Base-by-base conservation (phyloP, 2,113 vertebrate genomes). In the Saimiri boliviensis region DNA sequence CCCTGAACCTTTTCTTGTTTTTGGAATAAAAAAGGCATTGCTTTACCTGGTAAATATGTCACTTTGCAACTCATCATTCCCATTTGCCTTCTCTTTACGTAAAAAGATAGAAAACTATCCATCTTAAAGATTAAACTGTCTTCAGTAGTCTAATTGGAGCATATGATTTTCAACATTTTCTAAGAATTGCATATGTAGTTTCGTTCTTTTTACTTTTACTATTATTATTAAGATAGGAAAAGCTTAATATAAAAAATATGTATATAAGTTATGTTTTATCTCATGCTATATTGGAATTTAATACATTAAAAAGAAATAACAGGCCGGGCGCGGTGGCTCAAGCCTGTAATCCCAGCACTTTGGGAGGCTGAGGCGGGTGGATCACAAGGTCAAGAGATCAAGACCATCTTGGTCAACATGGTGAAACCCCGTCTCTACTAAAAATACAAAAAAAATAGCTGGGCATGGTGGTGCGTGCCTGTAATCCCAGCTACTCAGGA, bases 241-340 rank as follows among this genome's bases (percentile, higher is more conserved):
- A 19, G 27, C n/a, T 95, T 86, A 96, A 52, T 91, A 40, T 14
- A 89, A 47, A 96, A 94, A 77, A 25, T 77, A 91, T 30, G 2
- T 60, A 79, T 58, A 9, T 13, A 70, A 95, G 70, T 92, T 92
- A 89, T 68, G 5, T 47, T 94, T 77, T 86, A 30, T 86, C 23
- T 94, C n/a, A 86, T 79, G n/a, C 49, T 86, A 73, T 89, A 85
- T 0, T 95, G 17, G 90, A 82, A 88, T 94, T 9, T 68, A 91
- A 79, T 81, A 84, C 0, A 68, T 54, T 70, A 90, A 70, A 93
- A 66, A 30, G n/a, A 97, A 93, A 92, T 42, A 60, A 37, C 8
- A 21, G n/a, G n/a, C n/a, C n/a, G n/a, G n/a, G n/a, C n/a, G n/a
- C n/a, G n/a, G n/a, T n/a, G n/a, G n/a, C n/a, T n/a, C n/a, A n/a